These are phyloP conservation scores for Sarcophaga bullata DNA, from an alignment of 1,140 invertebrate species.

Conservation along the genomic window DNA sequence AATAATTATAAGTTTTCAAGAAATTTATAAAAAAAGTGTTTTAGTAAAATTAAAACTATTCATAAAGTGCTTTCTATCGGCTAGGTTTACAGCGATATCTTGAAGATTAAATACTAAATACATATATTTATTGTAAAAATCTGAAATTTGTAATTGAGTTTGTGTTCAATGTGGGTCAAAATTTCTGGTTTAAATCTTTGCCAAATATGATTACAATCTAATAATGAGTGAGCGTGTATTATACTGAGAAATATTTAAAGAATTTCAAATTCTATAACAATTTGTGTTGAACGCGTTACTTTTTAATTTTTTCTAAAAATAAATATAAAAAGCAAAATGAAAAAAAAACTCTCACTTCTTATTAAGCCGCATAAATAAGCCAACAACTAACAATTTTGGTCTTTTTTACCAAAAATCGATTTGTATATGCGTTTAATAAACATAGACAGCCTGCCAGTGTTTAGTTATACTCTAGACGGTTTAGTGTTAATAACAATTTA, in stretches of 20 bases:
- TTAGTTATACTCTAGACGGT: not conserved
- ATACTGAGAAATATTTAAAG: not conserved
- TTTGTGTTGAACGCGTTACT: not conserved
- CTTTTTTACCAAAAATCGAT: conserved; percentile 21
- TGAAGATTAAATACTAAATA: no score
- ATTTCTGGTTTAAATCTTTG: not conserved
- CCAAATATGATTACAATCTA: not conserved
- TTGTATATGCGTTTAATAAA: not conserved
- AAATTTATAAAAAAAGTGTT: not conserved
- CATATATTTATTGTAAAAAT: no score
- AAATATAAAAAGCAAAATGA: not conserved
- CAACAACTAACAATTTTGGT: not conserved
- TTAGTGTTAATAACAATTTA: conserved; percentile 8
- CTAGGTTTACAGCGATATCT: no score
- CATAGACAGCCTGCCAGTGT: not conserved
- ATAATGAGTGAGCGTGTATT: not conserved
- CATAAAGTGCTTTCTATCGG: no score
- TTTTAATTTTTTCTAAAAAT: not conserved
- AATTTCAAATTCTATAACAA: not conserved
- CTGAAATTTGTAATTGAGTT: not conserved
- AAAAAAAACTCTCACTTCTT: conserved; percentile 22
- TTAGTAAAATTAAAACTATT: not conserved
- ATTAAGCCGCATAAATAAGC: conserved; percentile 6
- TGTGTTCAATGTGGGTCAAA: not conserved
- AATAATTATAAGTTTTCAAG: conserved; percentile 10